Evolutionary conservation across 2,888 invertebrate species (phyloP), one percentile per base, ranked within the genome.

Genomic region (Artemia sp.): DNA sequence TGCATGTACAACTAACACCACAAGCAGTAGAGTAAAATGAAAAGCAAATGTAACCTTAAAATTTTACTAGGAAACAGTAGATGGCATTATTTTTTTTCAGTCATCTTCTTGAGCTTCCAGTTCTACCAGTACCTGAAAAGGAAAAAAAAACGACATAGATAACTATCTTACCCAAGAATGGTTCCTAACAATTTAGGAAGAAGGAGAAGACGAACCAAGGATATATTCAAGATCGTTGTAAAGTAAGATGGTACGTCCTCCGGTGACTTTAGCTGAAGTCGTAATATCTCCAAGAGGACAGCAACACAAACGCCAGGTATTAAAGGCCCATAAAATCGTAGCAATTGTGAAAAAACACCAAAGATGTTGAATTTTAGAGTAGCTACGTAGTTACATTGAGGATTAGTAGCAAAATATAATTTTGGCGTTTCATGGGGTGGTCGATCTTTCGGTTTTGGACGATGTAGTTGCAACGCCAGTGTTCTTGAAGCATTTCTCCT

Each of bases 301-400:
- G 64, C 64, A 58, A 10, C 64, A 58, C 64, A 58, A 58, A 58
- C 64, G 11, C 64, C 64, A 24, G 64, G 64, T n/a, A 58, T n/a
- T 58, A 58, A 58, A 24, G 64, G n/a, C 64, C 64, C 64, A 58
- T 58, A 58, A 58, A 58, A 58, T 8, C 64, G 64, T 9, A 58
- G 64, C 1, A 58, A 24, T 24, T 58, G 64, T 10, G 24, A n/a
- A 19, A 58, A 58, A 58, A 19, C 24, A n/a, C 64, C 64, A 24
- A n/a, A 19, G n/a, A 58, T 58, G 24, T 58, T 24, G 14, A 24
- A 9, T n/a, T 58, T n/a, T n/a, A 58, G 10, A n/a, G n/a, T 24
- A n/a, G 10, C 64, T 10, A 24, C 9, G 24, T 58, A 58, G 64
- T 24, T 58, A 24, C 64, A 58, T n/a, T 58, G n/a, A 11, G 64